Conservation (phyloP, 2,113 vertebrate species). For the Struthio camelus region DNA sequence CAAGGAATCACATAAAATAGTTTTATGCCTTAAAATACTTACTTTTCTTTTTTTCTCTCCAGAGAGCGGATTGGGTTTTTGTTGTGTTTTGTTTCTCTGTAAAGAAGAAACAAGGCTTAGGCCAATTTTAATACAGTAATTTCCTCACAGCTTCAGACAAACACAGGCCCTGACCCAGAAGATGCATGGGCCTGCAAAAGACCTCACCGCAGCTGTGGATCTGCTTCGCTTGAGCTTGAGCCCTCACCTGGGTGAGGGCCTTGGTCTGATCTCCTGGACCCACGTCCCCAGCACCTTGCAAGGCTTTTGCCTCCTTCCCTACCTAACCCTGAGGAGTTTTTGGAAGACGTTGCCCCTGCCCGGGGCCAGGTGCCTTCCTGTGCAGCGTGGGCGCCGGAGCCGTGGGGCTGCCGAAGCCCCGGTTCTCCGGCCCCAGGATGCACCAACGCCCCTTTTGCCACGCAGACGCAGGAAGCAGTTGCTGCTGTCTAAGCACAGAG, state of each 20-base stretch:
- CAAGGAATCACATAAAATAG: not conserved
- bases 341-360: not conserved
- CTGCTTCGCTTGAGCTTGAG: not conserved
- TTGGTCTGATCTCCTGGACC: not conserved
- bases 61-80: not conserved
- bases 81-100: not conserved
- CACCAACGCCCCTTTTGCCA: not conserved
- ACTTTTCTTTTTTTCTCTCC: not conserved
- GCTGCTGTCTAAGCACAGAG: not conserved
- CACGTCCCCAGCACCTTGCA: not conserved
- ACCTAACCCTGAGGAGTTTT: not conserved
- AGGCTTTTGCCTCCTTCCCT: not conserved
- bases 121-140: not conserved
- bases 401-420: fast-evolving
- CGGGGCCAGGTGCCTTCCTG: not conserved
- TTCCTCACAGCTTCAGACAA: not conserved
- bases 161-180: not conserved
- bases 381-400: fast-evolving
- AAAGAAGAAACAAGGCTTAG: not conserved
- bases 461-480: not conserved
- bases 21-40: not conserved
- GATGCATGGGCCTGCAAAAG: not conserved
- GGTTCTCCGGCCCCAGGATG: not conserved
- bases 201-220: not conserved
- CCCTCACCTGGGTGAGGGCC: not conserved